Conservation (phyloP, 2,797 vertebrate species). For the Spinibarbus caldwelli region DNA sequence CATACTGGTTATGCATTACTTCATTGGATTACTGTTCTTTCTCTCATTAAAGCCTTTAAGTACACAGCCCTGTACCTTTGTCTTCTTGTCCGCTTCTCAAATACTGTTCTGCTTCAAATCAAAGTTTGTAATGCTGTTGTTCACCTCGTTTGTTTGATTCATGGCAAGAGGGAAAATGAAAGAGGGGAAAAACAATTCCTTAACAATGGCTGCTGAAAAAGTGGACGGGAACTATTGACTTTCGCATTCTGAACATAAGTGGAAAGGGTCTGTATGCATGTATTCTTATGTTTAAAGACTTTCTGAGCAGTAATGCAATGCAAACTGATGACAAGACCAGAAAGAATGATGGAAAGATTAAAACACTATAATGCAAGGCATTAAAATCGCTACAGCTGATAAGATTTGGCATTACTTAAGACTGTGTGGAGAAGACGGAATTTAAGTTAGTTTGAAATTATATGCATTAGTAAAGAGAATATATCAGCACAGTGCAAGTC, state of each 20-base stretch:
- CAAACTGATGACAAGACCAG: background rate
- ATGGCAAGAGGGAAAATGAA: background rate
- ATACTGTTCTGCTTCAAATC: background rate
- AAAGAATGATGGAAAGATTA: background rate
- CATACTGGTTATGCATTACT: background rate
- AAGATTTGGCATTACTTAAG: background rate
- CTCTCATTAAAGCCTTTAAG: background rate
- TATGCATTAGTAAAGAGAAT: conserved; percentile 1
- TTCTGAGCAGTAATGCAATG: background rate
- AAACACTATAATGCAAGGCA: background rate
- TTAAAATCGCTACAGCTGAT: background rate
- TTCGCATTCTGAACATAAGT: background rate
- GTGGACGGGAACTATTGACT: background rate
- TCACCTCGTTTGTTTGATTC: background rate
- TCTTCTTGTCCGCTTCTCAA: background rate
- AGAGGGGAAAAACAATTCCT: background rate
- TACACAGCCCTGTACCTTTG: background rate
- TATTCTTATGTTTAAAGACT: background rate
- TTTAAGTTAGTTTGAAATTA: background rate
- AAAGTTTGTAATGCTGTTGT: background rate
- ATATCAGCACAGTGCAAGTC: background rate
- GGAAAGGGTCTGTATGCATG: background rate
- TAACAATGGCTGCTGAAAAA: background rate
- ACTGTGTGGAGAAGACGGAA: background rate
- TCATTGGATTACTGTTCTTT: background rate